Evolutionary conservation across 2,888 invertebrate species (phyloP), one percentile per base, ranked within the genome.

Genomic region (Caenorhabditis macrosperma): DNA sequence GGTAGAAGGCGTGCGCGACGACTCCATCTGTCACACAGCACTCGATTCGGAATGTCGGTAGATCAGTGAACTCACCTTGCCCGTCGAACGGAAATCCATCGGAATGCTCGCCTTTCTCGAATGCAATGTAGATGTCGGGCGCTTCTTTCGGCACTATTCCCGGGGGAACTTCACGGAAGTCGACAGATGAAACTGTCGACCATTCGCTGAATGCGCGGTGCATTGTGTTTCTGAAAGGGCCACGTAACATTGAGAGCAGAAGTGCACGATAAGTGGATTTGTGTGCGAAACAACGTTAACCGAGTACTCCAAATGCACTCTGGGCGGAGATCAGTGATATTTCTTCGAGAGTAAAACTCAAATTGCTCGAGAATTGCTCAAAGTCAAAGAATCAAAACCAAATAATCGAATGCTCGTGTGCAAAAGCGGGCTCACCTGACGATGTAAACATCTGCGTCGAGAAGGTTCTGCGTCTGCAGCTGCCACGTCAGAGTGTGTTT

Each of bases 1-100:
- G 89, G 54, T 88, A 89, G 81, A 89, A 89, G 3, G 89, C 89
- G 69, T 89, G 89, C 7, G 89, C 89, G 0, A 88, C 86, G 17
- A 88, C 82, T 26, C 89, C 89, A 41, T 87, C 89, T 89, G 66
- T 38, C 38, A 12, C 7, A n/a, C n/a, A n/a, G n/a, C n/a, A n/a
- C n/a, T n/a, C n/a, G n/a, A n/a, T n/a, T n/a, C n/a, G n/a, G n/a
- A n/a, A n/a, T n/a, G n/a, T n/a, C n/a, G 3, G 82, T 20, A 6
- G 6, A 50, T 50, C n/a, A 4, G 26, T 26, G 52, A 24, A 66
- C 59, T 46, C 41, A 87, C 89, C 86, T 63, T 76, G 72, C 22
- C 89, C 89, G 79, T 89, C 89, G 61, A 89, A 89, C 15, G 89
- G 87, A 59, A 86, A 85, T 20, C 80, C 78, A 77, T 89, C 89